phyloP scores from a whole-genome alignment of 92 coral and sea anemone species.

The Scolanthus callimorphus region DNA sequence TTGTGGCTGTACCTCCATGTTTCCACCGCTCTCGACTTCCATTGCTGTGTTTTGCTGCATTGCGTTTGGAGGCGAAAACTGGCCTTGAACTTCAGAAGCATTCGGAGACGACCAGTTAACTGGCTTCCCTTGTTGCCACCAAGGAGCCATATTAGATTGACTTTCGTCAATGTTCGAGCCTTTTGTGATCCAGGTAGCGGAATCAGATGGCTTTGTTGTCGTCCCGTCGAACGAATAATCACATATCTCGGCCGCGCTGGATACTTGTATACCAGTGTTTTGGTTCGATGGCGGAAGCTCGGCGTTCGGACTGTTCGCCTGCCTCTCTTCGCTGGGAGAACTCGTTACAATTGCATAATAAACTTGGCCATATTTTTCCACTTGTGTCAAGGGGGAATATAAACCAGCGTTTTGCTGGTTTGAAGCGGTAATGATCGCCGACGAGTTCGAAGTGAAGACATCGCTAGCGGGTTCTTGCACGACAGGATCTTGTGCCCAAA shows the following conservation, averaged over 20 bases:
- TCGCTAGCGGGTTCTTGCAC: slow-evolving; percentile 56
- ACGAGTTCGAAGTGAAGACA: slow-evolving; percentile 47
- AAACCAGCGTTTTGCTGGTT: slow-evolving; percentile 51
- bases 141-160: slow-evolving; percentile 32
- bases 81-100: slow-evolving; percentile 40
- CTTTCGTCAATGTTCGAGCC: slow-evolving; percentile 48
- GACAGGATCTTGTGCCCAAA: slow-evolving; percentile 70
- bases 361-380: slow-evolving; percentile 75
- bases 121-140: slow-evolving; percentile 90
- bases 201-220: slow-evolving; percentile 51
- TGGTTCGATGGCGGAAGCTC: slow-evolving; percentile 28
- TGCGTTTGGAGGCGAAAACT: slow-evolving; percentile 45
- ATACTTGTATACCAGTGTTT: slow-evolving; percentile 16
- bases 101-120: slow-evolving; percentile 63
- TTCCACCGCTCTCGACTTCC: slow-evolving; percentile 51
- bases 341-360: slow-evolving; percentile 71
- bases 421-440: slow-evolving; percentile 52
- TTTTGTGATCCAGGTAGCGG: slow-evolving; percentile 73
- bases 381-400: slow-evolving; percentile 78
- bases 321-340: slow-evolving; percentile 41
- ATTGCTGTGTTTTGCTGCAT: slow-evolving; percentile 19
- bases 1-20: slow-evolving; percentile 45
- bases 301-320: slow-evolving; percentile 22
- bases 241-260: slow-evolving; percentile 24
- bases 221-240: slow-evolving; percentile 37